Conservation (phyloP, 2,888 invertebrate genomes). For the Eurytoma californica region DNA sequence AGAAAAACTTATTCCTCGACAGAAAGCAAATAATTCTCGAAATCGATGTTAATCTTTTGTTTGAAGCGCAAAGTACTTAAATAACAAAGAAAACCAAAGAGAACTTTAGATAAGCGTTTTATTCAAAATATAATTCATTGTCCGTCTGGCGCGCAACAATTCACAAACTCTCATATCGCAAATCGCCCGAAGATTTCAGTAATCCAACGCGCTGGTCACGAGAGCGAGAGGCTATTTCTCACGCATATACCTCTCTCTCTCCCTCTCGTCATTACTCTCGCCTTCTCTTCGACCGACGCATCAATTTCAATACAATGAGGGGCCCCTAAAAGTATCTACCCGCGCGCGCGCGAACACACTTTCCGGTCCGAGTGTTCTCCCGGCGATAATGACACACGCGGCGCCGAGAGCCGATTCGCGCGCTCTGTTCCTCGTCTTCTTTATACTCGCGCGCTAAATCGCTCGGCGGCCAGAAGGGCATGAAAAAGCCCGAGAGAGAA, state of each 20-base stretch:
- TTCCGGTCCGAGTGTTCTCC: not conserved
- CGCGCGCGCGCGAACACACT: not conserved
- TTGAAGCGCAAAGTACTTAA: not conserved
- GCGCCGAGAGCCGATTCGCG: not conserved
- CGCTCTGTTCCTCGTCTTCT: not conserved
- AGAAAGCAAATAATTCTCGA: not conserved
- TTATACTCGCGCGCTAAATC: slow-evolving; percentile 7
- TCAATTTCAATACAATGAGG: slow-evolving; percentile 48
- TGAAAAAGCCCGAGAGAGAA: slow-evolving; percentile 1
- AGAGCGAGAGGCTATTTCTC: slow-evolving; percentile 30
- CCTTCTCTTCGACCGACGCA: not conserved
- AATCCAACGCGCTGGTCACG: slow-evolving; percentile 14
- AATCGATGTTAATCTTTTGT: too few relatives aligned
- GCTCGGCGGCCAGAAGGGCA: slow-evolving; percentile 9
- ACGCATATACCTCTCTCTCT: not conserved
- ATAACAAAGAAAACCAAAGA: not conserved
- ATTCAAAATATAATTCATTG: slow-evolving; percentile 23
- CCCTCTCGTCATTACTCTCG: not conserved
- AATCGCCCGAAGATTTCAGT: slow-evolving; percentile 27
- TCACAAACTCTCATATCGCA: slow-evolving; percentile 21
- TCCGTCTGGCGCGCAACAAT: not conserved
- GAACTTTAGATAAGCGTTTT: not conserved
- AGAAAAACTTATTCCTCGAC: too few relatives aligned
- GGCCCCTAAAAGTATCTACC: slow-evolving; percentile 18
- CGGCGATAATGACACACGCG: slow-evolving; percentile 15